Base-by-base conservation (phyloP, 1,140 invertebrate species). In the Neelides sp. region DNA sequence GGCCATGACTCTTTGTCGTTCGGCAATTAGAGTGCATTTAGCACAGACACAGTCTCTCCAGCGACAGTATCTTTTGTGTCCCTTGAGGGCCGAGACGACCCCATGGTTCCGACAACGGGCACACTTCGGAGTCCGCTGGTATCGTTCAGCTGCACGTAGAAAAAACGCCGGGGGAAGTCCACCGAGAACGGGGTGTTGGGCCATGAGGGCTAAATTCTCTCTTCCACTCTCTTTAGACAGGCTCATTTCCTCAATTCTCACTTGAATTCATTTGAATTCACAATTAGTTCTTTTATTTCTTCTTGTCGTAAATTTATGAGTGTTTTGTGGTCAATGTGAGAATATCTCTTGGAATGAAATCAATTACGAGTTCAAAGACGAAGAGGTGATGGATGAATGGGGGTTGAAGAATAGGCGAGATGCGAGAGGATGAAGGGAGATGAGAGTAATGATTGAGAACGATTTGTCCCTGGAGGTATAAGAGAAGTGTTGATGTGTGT, bases 11-110 rank as follows among this genome's bases (percentile, higher is more conserved):
- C 93, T 74, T 68, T 98, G 94, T 59, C 94, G 73, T 71, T 98
- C 94, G 0, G 93, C 93, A 46, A 98, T 97, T n/a, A 98, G 77
- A 0, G 91, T 95, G 72, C 94, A 98, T 73, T 97, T 98, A 35
- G 91, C 88, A 72, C 94, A 95, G 42, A 85, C 80, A 72, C 91
- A 95, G 66, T 95, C 91, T 48, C 88, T 73, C 90, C 90, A 96
- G 42, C 90, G 76, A 67, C 93, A 98, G 69, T 92, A 97, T 1
- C 92, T 76, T 69, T 98, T 98, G 74, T 98, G 93, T 36, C 72
- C 77, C 71, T 98, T 98, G 17, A 98, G 74, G 2, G 93, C 93
- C 3, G 92, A 97, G 39, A 98, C 93, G 48, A 96, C 89, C 51
- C 93, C 94, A 73, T 98, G 95, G 73, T 98, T 98, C 41, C 94